A percentile compares a stretch with the other conserved stretches of the same genome.
Conservation (phyloP, 2,113 vertebrate genomes). For the Tor tambroides region DNA sequence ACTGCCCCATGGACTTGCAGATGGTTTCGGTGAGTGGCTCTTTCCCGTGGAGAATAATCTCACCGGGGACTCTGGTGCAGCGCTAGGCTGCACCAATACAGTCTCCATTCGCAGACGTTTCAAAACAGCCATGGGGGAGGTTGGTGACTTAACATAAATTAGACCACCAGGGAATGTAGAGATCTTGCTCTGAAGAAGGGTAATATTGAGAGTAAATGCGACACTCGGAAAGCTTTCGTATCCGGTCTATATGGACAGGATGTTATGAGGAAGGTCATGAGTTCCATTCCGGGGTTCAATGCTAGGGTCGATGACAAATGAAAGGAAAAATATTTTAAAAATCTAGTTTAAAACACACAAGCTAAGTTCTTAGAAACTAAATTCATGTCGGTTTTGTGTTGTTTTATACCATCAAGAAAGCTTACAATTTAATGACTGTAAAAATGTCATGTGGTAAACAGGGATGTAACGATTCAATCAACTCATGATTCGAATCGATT, state of each 20-base stretch:
- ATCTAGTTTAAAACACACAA: neutral
- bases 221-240: slow-evolving; percentile 57
- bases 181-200: slow-evolving; percentile 76
- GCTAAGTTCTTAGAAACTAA: neutral
- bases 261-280: neutral
- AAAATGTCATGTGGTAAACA: too few species aligned
- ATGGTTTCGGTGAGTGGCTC: slow-evolving; percentile 79
- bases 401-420: neutral
- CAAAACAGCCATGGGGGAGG: slow-evolving; percentile 83
- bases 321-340: neutral
- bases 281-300: too few species aligned
- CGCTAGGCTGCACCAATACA: slow-evolving; percentile 74
- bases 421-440: neutral
- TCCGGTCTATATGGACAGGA: neutral
- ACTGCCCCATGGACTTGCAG: slow-evolving; percentile 83
- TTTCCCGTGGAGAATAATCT: slow-evolving; percentile 83
- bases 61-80: slow-evolving; percentile 77
- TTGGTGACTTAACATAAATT: slow-evolving; percentile 87
- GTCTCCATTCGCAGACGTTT: slow-evolving; percentile 77
- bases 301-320: neutral
- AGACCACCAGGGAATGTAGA: slow-evolving; percentile 82
- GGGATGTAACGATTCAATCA: too few species aligned
- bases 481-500: too few species aligned
- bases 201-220: slow-evolving; percentile 73
- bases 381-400: neutral